phyloP scores from a whole-genome alignment of 2,113 vertebrate species.

The Myodes glareolus region DNA sequence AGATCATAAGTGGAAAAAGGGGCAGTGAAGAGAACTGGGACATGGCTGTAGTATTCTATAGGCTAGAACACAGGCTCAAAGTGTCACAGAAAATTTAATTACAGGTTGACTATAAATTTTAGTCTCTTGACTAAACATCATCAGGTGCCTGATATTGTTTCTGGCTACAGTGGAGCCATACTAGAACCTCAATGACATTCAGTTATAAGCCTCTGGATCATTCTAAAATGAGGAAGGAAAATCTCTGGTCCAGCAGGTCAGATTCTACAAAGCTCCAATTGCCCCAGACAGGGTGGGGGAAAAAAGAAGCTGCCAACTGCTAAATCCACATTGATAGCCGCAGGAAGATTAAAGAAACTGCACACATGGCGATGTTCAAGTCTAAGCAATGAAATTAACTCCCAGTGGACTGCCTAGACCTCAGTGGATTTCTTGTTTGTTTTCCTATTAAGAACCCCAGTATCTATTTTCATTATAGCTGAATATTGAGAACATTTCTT shows the following conservation, averaged over 20 bases:
- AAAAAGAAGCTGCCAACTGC: not conserved
- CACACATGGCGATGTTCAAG: slow-evolving; percentile 63
- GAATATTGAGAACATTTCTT: not conserved
- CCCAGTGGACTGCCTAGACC: not conserved
- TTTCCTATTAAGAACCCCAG: not conserved
- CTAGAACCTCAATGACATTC: slow-evolving; percentile 33
- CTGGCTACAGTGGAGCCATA: slow-evolving; percentile 8
- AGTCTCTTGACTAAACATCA: slow-evolving; percentile 71
- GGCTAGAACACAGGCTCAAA: slow-evolving; percentile 94
- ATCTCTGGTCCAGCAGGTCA: not conserved
- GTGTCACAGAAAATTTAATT: slow-evolving; percentile 93
- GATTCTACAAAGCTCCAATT: slow-evolving; percentile 68
- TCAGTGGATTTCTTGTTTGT: not conserved
- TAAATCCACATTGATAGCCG: slow-evolving; percentile 63
- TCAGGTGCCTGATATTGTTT: slow-evolving; percentile 17
- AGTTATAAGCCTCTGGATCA: slow-evolving; percentile 19
- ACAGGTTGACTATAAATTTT: slow-evolving; percentile 81
- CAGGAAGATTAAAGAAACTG: slow-evolving; percentile 67
- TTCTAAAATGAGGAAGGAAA: not conserved
- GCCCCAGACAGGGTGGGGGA: slow-evolving; percentile 4
- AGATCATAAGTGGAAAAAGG: slow-evolving; percentile 85
- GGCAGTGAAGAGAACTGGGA: slow-evolving; percentile 89
- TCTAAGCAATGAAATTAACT: slow-evolving; percentile 68
- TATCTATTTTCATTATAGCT: slow-evolving; percentile 44
- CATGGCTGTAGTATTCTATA: slow-evolving; percentile 93